phyloP scores from a whole-genome alignment of 2,888 invertebrate genomes.

The Eupithecia subumbrata region DNA sequence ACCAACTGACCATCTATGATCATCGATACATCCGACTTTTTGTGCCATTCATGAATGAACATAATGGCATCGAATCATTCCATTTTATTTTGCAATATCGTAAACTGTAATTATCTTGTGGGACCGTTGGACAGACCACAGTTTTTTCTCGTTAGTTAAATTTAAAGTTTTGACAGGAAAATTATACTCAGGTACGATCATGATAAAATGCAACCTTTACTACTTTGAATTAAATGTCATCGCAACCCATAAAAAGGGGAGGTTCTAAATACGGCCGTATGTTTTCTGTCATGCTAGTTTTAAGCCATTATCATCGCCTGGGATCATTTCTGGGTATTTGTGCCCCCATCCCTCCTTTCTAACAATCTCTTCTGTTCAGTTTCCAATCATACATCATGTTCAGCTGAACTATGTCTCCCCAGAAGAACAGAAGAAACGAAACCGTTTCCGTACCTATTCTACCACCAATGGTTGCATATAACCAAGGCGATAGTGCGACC shows the following conservation, averaged over 20 bases:
- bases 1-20: conserved; percentile 71
- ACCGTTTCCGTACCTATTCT: too few relatives aligned
- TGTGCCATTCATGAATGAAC: conserved; percentile 71
- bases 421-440: too few relatives aligned
- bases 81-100: conserved; percentile 56
- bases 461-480: too few relatives aligned
- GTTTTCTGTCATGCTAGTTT: background rate
- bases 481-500: too few relatives aligned
- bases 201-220: conserved; percentile 12
- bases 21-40: conserved; percentile 69
- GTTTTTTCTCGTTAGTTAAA: conserved; percentile 22
- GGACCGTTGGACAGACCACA: conserved; percentile 16
- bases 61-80: conserved; percentile 61
- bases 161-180: conserved; percentile 5
- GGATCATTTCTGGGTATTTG: background rate
- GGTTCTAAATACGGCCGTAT: too few relatives aligned
- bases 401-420: too few relatives aligned
- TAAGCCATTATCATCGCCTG: background rate
- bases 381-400: too few relatives aligned
- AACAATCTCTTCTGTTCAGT: too few relatives aligned
- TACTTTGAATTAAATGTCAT: background rate
- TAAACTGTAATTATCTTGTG: conserved; percentile 42
- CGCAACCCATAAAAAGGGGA: too few relatives aligned
- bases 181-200: conserved; percentile 1
- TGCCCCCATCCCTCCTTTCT: background rate